Evolutionary conservation across 2,797 vertebrate genomes (phyloP), one percentile per base, ranked within the genome.

Genomic region (Erethizon dorsatum): DNA sequence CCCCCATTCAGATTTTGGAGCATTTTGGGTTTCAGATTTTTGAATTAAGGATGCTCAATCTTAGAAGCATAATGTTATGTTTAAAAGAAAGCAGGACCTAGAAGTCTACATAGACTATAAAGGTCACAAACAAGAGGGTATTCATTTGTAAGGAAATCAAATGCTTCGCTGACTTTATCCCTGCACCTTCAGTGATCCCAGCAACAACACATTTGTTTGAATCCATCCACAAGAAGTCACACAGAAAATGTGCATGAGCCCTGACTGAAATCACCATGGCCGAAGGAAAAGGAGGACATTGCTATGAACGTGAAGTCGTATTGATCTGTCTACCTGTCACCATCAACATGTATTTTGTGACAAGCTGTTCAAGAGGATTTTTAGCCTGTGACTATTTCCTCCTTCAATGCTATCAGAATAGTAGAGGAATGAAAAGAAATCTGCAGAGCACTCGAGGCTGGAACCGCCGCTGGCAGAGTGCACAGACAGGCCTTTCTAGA

Each of bases 41-140:
- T 28, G 3, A 37, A 22, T 71, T 7, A 80, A 54, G 1, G 31
- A 37, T 87, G 11, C 33, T 80, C 6, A 41, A 69, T 63, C 84
- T 84, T 57, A 59, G 24, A 79, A 86, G 63, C 59, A 28, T 14
- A 47, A 90, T 17, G 11, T 50, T 65, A 63, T 73, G 1, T 87
- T 78, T 83, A 12, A 33, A 80, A 85, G 61, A 52, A 86, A 83
- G 24, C 5, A 47, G 52, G 20, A 69, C 77, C 63, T 96, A 37
- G 50, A 88, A 20, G 41, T 80, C 33, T 86, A 41, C 6, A 10
- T 5, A 80, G 67, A 67, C 45, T 52, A 50, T 28, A 69, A 95
- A 56, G 57, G 15, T 88, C 59, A n/a, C 3, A 33, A 61, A 85
- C 56, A 56, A 77, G 31, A 75, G 37, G 73, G 45, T 88, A 83